Percentiles rank a stretch among this genome's conserved stretches.
Evolutionary conservation across 1,140 invertebrate species (phyloP).

Genomic region (Drosophila littoralis): DNA sequence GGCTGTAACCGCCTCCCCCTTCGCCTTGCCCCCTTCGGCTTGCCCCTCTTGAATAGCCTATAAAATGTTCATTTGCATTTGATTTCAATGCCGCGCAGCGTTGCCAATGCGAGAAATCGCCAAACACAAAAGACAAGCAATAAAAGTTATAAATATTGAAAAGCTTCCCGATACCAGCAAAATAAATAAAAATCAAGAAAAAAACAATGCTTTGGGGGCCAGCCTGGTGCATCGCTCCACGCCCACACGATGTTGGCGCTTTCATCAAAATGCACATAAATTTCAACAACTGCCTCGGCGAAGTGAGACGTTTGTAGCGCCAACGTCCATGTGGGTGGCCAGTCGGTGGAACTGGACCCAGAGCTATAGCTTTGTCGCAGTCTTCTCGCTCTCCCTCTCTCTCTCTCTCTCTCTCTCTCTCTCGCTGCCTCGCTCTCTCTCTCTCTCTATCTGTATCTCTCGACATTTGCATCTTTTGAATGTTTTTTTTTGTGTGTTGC

Average conservation of each 20-base stretch:
- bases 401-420: constrained; percentile 16
- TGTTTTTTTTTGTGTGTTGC: constrained; percentile 3
- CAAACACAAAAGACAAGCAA: constrained; percentile 47
- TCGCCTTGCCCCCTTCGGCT: not conserved
- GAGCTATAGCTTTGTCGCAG: not conserved
- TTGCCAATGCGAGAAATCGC: constrained; percentile 46
- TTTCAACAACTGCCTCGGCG: constrained; percentile 53
- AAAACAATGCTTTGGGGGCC: constrained; percentile 22
- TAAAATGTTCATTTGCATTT: constrained; percentile 45
- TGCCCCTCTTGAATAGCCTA: not conserved
- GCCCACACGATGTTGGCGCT: constrained; percentile 66
- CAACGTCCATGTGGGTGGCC: constrained; percentile 76
- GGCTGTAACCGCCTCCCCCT: not conserved
- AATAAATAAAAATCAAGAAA: constrained; percentile 5
- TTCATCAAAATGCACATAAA: constrained; percentile 80
- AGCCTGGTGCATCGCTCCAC: constrained; percentile 35
- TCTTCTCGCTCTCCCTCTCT: constrained; percentile 20
- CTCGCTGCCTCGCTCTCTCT: not conserved
- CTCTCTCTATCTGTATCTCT: not conserved
- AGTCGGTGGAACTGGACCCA: constrained; percentile 46
- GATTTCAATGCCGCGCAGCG: constrained; percentile 30
- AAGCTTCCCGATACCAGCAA: constrained; percentile 4
- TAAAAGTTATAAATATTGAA: constrained; percentile 57
- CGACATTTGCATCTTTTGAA: constrained; percentile 33
- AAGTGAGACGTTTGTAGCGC: constrained; percentile 74